Base-by-base conservation (phyloP, 23 tunicate species). In the Halocynthia roretzi region DNA sequence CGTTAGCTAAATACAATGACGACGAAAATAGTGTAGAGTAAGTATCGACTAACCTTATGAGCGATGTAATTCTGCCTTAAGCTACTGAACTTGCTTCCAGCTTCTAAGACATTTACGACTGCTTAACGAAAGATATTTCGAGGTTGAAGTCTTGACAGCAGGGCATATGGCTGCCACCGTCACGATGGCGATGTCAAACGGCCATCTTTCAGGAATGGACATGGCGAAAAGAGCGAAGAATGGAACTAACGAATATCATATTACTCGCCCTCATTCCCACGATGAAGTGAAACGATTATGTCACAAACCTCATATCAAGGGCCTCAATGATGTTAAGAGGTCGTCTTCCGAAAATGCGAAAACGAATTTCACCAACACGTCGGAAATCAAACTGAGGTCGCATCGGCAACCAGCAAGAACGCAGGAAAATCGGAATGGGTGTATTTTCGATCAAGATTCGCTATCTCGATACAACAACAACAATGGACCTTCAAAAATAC, bases 401-500 rank as follows among this genome's bases (percentile, higher is more conserved):
- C 44, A 4, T 31, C 65, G 6, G 0, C 55, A 54, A 74, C n/a
- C 31, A 56, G 78, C 64, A 8, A 54, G 56, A 54, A 54, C 19
- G 22, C 53, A 44, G 8, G 78, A 5, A 20, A 53, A 74, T 54
- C 78, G 78, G 8, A 74, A 74, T 56, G 78, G 65, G 1, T 44
- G 64, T 54, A 64, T 74, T 15, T 74, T 6, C 21, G 78, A 74
- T 50, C 31, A 62, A 14, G 15, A 15, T 9, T 48, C 78, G 62
- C 64, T 22, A 15, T 50, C 56, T 54, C 56, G 64, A 19, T 74
- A 50, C 56, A 22, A 74, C 65, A 74, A 74, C 21, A 74, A 74
- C 78, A 74, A 74, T 48, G 78, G 78, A 15, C 78, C 78, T 7
- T 7, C 56, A 54, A 74, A 74, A 56, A 64, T 64, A 10, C 55